phyloP scores from a whole-genome alignment of 2,113 vertebrate species.

The Rhabdornis inornatus region DNA sequence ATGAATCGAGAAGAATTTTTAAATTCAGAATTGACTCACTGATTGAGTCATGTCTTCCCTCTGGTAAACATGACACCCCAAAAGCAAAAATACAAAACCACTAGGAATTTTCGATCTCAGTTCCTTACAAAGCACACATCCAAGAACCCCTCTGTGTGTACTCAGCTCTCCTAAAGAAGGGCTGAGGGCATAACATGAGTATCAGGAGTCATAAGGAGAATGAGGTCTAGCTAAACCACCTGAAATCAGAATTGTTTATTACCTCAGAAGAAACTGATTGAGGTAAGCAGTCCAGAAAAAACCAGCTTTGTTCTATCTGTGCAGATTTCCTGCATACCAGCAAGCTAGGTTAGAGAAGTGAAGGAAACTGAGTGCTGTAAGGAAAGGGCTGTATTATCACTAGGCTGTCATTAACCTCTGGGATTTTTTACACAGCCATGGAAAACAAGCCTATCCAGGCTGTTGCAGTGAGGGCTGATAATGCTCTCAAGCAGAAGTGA shows the following conservation, averaged over 20 bases:
- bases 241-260: background rate
- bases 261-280: background rate
- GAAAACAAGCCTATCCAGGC: background rate
- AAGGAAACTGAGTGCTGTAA: background rate
- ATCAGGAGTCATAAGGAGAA: background rate
- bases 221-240: background rate
- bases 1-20: background rate
- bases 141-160: background rate
- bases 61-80: background rate
- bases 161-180: background rate
- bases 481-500: background rate
- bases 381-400: background rate
- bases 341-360: background rate
- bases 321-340: background rate
- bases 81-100: background rate
- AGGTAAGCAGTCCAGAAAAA: background rate
- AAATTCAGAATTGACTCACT: background rate
- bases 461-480: background rate
- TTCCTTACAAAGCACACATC: background rate
- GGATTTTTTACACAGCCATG: background rate
- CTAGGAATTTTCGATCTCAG: background rate
- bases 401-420: background rate
- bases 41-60: background rate
- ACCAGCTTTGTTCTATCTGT: background rate
- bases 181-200: background rate